phyloP scores from a whole-genome alignment of 2,797 vertebrate genomes.

The Phoxinus dragarum region DNA sequence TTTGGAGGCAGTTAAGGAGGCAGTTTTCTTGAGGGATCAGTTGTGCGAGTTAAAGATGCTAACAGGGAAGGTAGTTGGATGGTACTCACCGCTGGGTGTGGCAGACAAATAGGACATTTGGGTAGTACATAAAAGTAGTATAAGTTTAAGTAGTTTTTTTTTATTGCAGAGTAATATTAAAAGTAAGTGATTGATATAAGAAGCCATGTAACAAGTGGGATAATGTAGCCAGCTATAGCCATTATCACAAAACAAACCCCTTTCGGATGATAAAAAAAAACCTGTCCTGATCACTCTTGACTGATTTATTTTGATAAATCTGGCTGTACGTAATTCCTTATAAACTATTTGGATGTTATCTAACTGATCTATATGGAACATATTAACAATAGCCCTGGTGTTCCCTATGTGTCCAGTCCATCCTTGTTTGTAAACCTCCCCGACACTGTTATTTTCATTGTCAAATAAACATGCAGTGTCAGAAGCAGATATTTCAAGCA shows the following conservation, averaged over 20 bases:
- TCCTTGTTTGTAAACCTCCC: neutral
- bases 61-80: too few relatives aligned
- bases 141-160: too few relatives aligned
- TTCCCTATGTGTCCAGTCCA: neutral
- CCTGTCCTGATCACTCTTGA: neutral
- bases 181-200: neutral
- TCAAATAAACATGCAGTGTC: neutral
- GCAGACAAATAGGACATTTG: too few relatives aligned
- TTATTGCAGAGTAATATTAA: neutral
- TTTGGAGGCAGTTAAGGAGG: too few relatives aligned
- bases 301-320: neutral
- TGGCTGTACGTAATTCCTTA: neutral
- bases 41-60: too few relatives aligned
- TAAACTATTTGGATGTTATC: neutral
- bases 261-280: neutral
- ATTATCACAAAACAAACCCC: neutral
- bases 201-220: neutral
- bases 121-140: too few relatives aligned
- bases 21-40: too few relatives aligned
- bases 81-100: too few relatives aligned
- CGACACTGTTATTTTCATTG: neutral
- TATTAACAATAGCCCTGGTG: neutral
- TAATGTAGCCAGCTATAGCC: too few relatives aligned
- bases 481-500: neutral
- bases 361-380: neutral